Evolutionary conservation across 53 echinoderm and acorn worm species (phyloP), one percentile per base, ranked within the genome.

Genomic region (Crossaster papposus): DNA sequence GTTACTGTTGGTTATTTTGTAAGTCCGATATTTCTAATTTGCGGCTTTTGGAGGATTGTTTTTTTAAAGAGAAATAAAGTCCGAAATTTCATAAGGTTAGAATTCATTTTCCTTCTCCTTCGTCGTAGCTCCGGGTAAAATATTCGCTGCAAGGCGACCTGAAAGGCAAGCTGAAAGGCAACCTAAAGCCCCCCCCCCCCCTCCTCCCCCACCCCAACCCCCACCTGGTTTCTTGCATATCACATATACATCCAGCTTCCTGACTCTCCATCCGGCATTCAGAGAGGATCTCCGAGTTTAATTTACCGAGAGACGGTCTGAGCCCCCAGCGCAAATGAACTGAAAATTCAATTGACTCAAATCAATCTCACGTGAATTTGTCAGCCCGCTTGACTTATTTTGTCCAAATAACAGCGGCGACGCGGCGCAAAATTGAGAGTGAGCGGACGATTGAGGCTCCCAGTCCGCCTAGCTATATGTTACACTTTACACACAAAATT

Each of bases 311-410:
- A 78, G 52, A 34, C 74, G 35, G 13, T 78, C 15, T 51, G 23
- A 44, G 22, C 24, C 37, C 30, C 32, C n/a, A n/a, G n/a, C 78
- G 50, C 78, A 51, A 78, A 17, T 78, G 51, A 78, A 50, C 9
- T 78, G 78, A 78, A 78, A 78, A 78, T 78, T 78, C 78, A 78
- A 78, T 51, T 78, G 51, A 51, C 78, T 32, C 51, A 44, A 78
- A 78, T 51, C 78, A 78, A 51, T 78, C 78, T 5, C n/a, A 78
- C 78, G 78, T 78, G 78, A 44, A 44, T 44, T 44, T 50, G 36
- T 17, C 10, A 51, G n/a, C 26, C 52, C 51, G 51, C 22, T 26
- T 51, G 51, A 78, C 51, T 51, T 78, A 78, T 26, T 44, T 51
- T 78, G 50, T n/a, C 18, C n/a, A 78, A 78, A 78, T 78, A 78